Evolutionary conservation across 2,113 vertebrate species (phyloP).

Genomic region (Psettodes erumei): DNA sequence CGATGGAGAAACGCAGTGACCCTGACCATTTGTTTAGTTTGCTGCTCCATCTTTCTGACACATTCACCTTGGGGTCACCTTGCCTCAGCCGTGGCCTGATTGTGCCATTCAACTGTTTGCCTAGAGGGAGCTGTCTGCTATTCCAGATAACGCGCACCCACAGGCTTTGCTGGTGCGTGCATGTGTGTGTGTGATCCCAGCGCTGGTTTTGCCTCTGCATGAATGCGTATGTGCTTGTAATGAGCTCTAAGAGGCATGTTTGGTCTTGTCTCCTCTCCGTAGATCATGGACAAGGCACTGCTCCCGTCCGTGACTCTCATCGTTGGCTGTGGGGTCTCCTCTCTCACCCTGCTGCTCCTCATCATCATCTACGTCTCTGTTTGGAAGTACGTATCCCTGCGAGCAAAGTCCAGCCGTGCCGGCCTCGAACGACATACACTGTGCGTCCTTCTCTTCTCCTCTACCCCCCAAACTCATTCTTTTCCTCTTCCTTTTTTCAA

Average conservation of each 20-base stretch:
- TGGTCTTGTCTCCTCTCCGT: slow-evolving; percentile 72
- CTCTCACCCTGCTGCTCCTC: slow-evolving; percentile 94
- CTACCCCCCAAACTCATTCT: slow-evolving; percentile 10
- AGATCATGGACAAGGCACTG: slow-evolving; percentile 95
- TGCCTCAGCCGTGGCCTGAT: slow-evolving; percentile 78
- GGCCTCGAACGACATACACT: background rate
- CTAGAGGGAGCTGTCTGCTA: slow-evolving; percentile 74
- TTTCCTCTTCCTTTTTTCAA: slow-evolving; percentile 17
- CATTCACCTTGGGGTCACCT: slow-evolving; percentile 84
- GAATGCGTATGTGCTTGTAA: slow-evolving; percentile 28
- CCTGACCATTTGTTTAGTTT: slow-evolving; percentile 64
- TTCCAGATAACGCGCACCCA: slow-evolving; percentile 64
- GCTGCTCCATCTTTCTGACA: slow-evolving; percentile 74
- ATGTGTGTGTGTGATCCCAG: slow-evolving; percentile 8
- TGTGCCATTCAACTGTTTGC: slow-evolving; percentile 73
- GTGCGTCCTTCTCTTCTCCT: background rate
- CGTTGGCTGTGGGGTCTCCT: slow-evolving; percentile 98
- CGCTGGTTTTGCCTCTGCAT: slow-evolving; percentile 30
- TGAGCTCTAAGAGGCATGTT: slow-evolving; percentile 55
- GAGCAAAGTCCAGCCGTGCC: background rate
- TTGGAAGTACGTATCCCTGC: slow-evolving; percentile 90
- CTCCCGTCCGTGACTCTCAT: slow-evolving; percentile 97
- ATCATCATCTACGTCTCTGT: slow-evolving; percentile 99
- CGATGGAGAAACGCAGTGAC: slow-evolving; percentile 51
- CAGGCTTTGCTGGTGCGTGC: slow-evolving; percentile 22